phyloP scores from a whole-genome alignment of 92 coral and sea anemone genomes.

The Bergia puertoricense region DNA sequence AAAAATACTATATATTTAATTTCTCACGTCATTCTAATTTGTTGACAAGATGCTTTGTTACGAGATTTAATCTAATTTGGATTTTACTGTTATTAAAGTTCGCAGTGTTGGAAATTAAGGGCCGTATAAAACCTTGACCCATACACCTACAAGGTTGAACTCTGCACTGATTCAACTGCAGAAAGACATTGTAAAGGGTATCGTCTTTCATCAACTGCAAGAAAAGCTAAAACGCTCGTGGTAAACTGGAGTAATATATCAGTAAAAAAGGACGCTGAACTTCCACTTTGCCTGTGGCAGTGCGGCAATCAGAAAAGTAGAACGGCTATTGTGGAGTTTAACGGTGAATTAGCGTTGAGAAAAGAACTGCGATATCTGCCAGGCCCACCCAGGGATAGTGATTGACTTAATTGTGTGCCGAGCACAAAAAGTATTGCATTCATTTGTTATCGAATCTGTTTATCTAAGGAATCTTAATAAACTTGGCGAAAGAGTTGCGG shows the following conservation, averaged over 20 bases:
- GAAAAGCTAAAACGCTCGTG: background rate
- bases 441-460: conserved; percentile 53
- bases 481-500: conserved; percentile 55
- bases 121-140: background rate
- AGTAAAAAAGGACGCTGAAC: background rate
- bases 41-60: conserved; percentile 22
- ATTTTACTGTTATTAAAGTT: conserved; percentile 16
- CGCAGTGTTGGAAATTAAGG: background rate
- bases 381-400: conserved; percentile 23
- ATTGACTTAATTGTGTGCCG: conserved; percentile 6
- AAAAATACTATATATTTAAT: too few species aligned
- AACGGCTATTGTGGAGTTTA: background rate
- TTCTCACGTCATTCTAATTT: conserved; percentile 17
- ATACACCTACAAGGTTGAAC: background rate
- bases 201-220: conserved; percentile 24
- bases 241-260: background rate
- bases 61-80: conserved; percentile 26
- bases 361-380: background rate
- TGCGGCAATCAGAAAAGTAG: background rate
- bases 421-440: conserved; percentile 25
- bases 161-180: background rate
- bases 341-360: conserved; percentile 1
- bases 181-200: background rate
- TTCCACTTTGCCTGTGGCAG: conserved; percentile 9
- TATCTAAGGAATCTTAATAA: conserved; percentile 53